Percentiles rank a stretch among this genome's conserved stretches.
Evolutionary conservation across 1,140 invertebrate genomes (phyloP).

Genomic region (Pseudomyrmex dendroicus): DNA sequence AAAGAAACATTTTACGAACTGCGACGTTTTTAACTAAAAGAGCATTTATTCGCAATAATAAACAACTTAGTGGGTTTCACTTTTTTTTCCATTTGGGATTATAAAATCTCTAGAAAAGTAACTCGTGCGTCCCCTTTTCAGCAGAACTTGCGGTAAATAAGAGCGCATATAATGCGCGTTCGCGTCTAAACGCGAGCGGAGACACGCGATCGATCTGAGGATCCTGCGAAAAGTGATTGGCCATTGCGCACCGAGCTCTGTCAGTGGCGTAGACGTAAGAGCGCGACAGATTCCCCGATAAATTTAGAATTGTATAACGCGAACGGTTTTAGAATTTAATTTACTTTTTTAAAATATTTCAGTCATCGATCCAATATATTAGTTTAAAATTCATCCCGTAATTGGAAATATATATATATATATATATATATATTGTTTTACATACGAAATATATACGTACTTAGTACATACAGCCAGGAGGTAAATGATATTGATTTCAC

Average conservation of each 20-base stretch:
- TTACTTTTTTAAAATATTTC: too few relatives aligned
- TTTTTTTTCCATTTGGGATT: background rate
- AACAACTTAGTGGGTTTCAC: too few relatives aligned
- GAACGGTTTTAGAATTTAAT: background rate
- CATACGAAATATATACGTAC: too few relatives aligned
- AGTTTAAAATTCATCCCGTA: too few relatives aligned
- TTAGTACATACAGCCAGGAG: background rate
- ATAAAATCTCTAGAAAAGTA: slow-evolving; percentile 11
- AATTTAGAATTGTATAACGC: background rate
- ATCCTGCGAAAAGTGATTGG: slow-evolving; percentile 46
- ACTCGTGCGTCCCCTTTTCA: background rate
- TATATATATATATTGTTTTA: background rate
- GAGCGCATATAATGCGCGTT: background rate
- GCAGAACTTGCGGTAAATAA: slow-evolving; percentile 2
- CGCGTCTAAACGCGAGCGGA: slow-evolving; percentile 16
- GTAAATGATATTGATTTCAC: background rate
- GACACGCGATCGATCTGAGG: slow-evolving; percentile 32
- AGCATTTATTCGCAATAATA: background rate
- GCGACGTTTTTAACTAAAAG: background rate
- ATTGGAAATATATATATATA: background rate
- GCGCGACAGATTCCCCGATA: background rate
- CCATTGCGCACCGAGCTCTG: slow-evolving; percentile 27
- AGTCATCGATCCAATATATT: too few relatives aligned
- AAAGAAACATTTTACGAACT: background rate
- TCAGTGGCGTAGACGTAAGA: slow-evolving; percentile 27